A percentile compares a stretch with the other conserved stretches of the same genome.
Evolutionary conservation across 1,140 invertebrate species (phyloP).

Genomic region (Drosophila elegans): DNA sequence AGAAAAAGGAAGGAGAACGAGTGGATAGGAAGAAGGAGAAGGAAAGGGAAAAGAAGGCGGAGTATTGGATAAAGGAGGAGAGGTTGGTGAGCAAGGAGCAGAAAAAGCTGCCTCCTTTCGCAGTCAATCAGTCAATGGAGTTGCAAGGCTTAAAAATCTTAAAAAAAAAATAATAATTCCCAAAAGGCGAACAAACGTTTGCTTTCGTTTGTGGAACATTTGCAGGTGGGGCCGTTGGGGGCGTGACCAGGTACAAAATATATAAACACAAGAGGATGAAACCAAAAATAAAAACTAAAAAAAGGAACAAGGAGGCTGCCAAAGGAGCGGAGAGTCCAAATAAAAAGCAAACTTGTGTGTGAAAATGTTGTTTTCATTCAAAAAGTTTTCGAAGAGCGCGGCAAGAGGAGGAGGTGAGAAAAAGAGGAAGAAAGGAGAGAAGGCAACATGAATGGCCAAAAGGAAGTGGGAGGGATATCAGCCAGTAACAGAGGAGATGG

Average conservation of each 20-base stretch:
- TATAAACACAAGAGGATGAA: conserved; percentile 29
- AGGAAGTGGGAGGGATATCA: conserved; percentile 24
- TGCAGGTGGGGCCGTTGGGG: conserved; percentile 41
- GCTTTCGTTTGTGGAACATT: conserved; percentile 37
- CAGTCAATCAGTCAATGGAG: conserved; percentile 73
- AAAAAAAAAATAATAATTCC: conserved; percentile 11
- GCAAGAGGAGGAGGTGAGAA: conserved; percentile 17
- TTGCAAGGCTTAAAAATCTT: conserved; percentile 28
- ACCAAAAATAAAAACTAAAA: conserved; percentile 1
- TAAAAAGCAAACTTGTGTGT: conserved; percentile 54
- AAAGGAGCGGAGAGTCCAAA: conserved; percentile 16
- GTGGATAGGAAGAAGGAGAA: neutral
- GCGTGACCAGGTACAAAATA: conserved; percentile 48
- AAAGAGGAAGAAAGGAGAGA: conserved; percentile 33
- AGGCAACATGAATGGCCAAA: conserved; percentile 15
- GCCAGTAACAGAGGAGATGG: neutral
- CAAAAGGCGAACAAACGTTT: conserved; percentile 28
- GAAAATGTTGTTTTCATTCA: conserved; percentile 77
- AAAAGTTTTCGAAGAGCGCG: conserved; percentile 55
- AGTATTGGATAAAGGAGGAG: conserved; percentile 14
- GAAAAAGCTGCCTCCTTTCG: conserved; percentile 23
- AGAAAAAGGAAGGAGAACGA: neutral
- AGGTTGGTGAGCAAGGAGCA: conserved; percentile 13
- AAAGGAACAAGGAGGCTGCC: conserved; percentile 1
- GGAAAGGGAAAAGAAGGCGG: neutral